Percentiles rank a stretch among this genome's conserved stretches.
Conservation (phyloP, 2,888 invertebrate genomes). For the Leptura quadrifasciata region DNA sequence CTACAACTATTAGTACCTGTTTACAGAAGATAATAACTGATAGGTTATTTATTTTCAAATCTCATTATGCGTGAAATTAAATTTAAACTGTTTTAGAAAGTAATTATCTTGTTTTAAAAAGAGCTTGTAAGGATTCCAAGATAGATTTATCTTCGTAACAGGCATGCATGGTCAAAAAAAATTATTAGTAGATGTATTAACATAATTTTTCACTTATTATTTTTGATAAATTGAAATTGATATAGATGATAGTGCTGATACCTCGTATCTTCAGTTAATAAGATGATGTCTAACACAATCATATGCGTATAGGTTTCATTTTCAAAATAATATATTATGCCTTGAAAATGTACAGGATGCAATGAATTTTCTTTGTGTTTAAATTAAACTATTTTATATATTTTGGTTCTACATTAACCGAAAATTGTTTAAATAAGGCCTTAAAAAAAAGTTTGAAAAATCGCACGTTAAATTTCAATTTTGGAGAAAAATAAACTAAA, state of each 20-base stretch:
- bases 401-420: too few relatives aligned
- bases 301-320: neutral
- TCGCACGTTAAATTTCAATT: too few relatives aligned
- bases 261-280: constrained; percentile 23
- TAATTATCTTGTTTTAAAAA: constrained; percentile 56
- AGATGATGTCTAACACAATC: constrained; percentile 5
- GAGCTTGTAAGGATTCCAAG: constrained; percentile 48
- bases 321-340: neutral
- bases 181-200: constrained; percentile 31
- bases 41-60: constrained; percentile 62
- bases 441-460: too few relatives aligned
- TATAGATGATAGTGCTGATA: constrained; percentile 31
- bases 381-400: too few relatives aligned
- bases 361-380: too few relatives aligned
- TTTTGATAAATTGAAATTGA: constrained; percentile 38
- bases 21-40: constrained; percentile 61
- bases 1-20: constrained; percentile 56
- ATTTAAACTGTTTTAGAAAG: constrained; percentile 60
- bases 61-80: constrained; percentile 63
- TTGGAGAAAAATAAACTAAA: too few relatives aligned
- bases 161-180: constrained; percentile 19
- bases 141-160: constrained; percentile 49
- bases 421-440: too few relatives aligned
- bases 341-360: neutral
- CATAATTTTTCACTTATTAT: constrained; percentile 40